A percentile compares a stretch with the other conserved stretches of the same genome.
Evolutionary conservation across 1,140 invertebrate genomes (phyloP).

Genomic region (Halesus radiatus): DNA sequence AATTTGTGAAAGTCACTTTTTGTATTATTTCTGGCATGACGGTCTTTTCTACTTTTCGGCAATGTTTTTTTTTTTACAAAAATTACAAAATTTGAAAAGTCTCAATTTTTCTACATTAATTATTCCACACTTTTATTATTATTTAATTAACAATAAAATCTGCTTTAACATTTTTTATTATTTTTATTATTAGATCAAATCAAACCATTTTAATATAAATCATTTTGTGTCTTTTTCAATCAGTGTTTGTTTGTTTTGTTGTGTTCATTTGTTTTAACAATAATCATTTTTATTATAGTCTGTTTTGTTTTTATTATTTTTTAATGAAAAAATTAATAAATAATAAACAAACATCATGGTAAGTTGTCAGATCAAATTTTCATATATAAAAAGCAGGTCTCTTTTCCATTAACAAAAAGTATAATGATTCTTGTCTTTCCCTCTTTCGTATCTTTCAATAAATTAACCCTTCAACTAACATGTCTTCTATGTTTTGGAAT

Average conservation of each 20-base stretch:
- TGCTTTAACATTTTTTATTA: background rate
- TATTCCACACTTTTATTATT: background rate
- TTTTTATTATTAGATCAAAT: slow-evolving; percentile 7
- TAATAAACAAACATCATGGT: slow-evolving; percentile 12
- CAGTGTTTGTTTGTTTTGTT: slow-evolving; percentile 41
- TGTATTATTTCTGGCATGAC: slow-evolving; percentile 31
- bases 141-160: background rate
- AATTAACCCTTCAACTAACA: slow-evolving; percentile 12
- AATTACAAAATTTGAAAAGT: slow-evolving; percentile 13
- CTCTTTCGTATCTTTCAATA: background rate
- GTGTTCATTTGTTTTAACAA: slow-evolving; percentile 22
- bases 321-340: background rate
- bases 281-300: slow-evolving; percentile 23
- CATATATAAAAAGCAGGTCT: slow-evolving; percentile 13
- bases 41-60: background rate
- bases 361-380: slow-evolving; percentile 32
- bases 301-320: background rate
- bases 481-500: no score
- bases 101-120: background rate
- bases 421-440: background rate
- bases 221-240: slow-evolving; percentile 25
- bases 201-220: background rate
- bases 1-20: slow-evolving; percentile 57
- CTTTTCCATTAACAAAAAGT: background rate
- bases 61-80: background rate